These are phyloP conservation scores for Pteropus rufus DNA, from an alignment of 2,797 vertebrate species.

Conservation along the genomic window DNA sequence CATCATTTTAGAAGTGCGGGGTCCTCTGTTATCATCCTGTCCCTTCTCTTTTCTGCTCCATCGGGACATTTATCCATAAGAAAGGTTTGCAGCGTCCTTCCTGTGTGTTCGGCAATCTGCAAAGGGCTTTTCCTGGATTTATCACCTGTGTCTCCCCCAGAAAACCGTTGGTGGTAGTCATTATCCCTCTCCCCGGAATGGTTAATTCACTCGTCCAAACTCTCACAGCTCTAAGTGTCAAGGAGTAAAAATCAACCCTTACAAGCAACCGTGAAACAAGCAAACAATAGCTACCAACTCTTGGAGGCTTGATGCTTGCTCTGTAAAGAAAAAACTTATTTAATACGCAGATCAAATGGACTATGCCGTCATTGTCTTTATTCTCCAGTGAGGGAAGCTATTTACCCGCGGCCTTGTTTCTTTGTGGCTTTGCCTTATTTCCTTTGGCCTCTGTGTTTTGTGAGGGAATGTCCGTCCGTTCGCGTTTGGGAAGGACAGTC, in stretches of 20 bases:
- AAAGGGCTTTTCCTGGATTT: neutral
- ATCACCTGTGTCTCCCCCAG: too few relatives aligned
- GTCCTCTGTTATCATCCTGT: accelerated
- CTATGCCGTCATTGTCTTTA: accelerated
- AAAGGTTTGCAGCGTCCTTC: neutral
- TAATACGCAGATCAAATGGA: neutral
- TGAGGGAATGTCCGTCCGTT: neutral
- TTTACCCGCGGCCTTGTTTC: neutral
- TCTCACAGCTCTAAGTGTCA: neutral
- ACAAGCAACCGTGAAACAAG: neutral
- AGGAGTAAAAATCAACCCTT: neutral
- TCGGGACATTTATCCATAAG: neutral
- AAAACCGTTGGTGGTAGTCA: neutral
- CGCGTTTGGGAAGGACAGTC: neutral
- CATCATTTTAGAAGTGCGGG: neutral
- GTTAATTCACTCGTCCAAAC: neutral
- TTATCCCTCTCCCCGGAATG: neutral
- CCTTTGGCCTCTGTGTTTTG: neutral
- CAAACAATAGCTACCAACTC: neutral
- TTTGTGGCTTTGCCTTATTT: neutral
- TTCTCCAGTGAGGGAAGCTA: neutral
- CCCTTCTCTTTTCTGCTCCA: neutral
- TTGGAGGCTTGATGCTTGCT: neutral
- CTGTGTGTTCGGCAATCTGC: neutral
- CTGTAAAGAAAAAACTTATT: neutral